Percentiles rank a stretch among this genome's conserved stretches.
Evolutionary conservation across 2,113 vertebrate species (phyloP).

Genomic region (Corvus moneduloides): DNA sequence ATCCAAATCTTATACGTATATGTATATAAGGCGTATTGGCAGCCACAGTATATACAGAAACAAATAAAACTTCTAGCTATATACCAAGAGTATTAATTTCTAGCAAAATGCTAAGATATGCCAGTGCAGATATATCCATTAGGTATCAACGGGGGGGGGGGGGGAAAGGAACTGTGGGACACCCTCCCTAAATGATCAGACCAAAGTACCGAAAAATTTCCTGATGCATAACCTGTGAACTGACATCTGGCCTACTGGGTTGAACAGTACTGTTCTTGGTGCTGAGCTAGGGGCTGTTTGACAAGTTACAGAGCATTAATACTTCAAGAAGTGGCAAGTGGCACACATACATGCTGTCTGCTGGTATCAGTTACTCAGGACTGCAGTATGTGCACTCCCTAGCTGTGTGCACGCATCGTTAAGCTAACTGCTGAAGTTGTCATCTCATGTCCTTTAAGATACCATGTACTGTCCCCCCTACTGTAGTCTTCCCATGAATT

Average conservation of each 20-base stretch:
- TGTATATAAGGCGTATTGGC: background rate
- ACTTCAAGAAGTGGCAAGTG: background rate
- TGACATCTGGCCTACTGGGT: background rate
- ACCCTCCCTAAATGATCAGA: background rate
- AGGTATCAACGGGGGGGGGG: background rate
- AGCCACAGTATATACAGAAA: background rate
- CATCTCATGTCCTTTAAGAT: background rate
- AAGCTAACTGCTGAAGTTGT: background rate
- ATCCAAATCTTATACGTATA: background rate
- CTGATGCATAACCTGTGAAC: background rate
- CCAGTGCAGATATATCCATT: background rate
- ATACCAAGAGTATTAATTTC: background rate
- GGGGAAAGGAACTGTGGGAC: background rate
- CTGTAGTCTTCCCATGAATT: background rate
- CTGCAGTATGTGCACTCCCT: background rate
- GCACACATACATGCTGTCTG: background rate
- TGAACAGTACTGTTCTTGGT: background rate
- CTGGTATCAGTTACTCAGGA: background rate
- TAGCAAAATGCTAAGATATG: background rate
- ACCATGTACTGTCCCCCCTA: rapidly evolving
- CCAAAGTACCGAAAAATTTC: background rate
- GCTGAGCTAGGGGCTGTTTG: background rate
- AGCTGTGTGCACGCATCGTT: background rate
- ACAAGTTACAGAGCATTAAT: background rate
- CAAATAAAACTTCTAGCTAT: background rate